Evolutionary conservation across 1,140 invertebrate genomes (phyloP).

Genomic region (Leptinotarsa lineolata): DNA sequence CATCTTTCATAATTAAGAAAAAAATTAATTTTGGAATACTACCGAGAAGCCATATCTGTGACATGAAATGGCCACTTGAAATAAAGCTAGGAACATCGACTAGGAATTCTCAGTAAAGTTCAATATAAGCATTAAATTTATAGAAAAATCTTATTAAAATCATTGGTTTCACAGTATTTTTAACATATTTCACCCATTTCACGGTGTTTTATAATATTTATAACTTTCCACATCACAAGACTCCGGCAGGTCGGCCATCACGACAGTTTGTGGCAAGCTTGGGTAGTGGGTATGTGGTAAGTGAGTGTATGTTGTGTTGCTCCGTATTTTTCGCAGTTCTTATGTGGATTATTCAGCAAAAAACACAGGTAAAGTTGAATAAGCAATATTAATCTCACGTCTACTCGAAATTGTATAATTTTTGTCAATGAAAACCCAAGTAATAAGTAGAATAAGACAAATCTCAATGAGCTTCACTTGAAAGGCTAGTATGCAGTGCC

Average conservation of each 20-base stretch:
- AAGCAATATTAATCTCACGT: conserved; percentile 32
- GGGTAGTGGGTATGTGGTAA: conserved; percentile 54
- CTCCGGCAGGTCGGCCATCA: conserved; percentile 51
- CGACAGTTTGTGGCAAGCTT: conserved; percentile 53
- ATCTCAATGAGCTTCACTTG: conserved; percentile 40
- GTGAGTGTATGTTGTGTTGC: conserved; percentile 56
- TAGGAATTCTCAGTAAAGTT: neutral
- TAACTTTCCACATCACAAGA: conserved; percentile 21
- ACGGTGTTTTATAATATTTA: neutral
- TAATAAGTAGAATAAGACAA: conserved; percentile 37
- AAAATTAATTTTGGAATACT: no score
- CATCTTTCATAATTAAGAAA: no score
- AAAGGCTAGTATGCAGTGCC: conserved; percentile 49
- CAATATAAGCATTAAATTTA: conserved; percentile 7
- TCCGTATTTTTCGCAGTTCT: conserved; percentile 55
- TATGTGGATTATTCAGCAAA: conserved; percentile 52
- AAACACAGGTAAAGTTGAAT: conserved; percentile 53
- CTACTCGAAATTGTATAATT: conserved; percentile 32
- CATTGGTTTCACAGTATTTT: conserved; percentile 38
- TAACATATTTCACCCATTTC: conserved; percentile 19
- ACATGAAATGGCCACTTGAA: neutral
- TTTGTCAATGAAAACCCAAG: conserved; percentile 28
- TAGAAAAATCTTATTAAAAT: conserved; percentile 28
- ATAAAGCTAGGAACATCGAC: neutral
- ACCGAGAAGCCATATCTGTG: neutral